phyloP scores from a whole-genome alignment of 2,888 invertebrate genomes.

The Cheilosia grossa region DNA sequence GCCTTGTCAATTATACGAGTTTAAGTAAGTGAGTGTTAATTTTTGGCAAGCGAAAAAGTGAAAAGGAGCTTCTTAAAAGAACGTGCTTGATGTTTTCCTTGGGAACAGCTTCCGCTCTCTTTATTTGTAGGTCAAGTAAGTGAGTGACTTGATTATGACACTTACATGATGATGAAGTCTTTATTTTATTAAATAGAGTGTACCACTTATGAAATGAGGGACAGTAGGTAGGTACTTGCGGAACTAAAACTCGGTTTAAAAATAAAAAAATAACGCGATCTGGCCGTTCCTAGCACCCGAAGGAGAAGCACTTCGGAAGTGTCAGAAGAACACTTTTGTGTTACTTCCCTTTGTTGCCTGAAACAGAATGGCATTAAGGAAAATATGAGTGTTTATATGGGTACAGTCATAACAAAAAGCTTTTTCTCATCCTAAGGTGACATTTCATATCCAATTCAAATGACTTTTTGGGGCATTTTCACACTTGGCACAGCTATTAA shows the following conservation, averaged over 20 bases:
- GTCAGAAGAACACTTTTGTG: background rate
- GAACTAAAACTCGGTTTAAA: background rate
- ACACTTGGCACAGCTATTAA: too few relatives aligned
- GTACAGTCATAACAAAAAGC: too few relatives aligned
- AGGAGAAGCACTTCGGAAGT: background rate
- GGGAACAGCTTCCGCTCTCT: constrained; percentile 32
- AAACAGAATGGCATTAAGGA: too few relatives aligned
- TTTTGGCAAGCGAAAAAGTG: background rate
- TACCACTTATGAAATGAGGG: background rate
- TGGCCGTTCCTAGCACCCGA: too few relatives aligned
- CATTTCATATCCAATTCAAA: too few relatives aligned
- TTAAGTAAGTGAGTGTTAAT: constrained; percentile 3
- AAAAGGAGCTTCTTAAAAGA: background rate
- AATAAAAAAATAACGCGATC: too few relatives aligned
- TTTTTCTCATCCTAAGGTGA: too few relatives aligned
- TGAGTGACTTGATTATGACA: constrained; percentile 47
- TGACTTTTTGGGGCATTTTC: too few relatives aligned
- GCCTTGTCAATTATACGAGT: constrained; percentile 45
- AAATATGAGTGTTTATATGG: too few relatives aligned
- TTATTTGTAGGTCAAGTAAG: constrained; percentile 40
- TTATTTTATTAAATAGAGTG: background rate
- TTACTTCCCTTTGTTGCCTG: too few relatives aligned
- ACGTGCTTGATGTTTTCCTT: background rate
- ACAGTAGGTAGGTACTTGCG: too few relatives aligned
- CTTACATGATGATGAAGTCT: constrained; percentile 42